Base-by-base conservation (phyloP, 2,113 vertebrate species). In the Mirounga angustirostris region DNA sequence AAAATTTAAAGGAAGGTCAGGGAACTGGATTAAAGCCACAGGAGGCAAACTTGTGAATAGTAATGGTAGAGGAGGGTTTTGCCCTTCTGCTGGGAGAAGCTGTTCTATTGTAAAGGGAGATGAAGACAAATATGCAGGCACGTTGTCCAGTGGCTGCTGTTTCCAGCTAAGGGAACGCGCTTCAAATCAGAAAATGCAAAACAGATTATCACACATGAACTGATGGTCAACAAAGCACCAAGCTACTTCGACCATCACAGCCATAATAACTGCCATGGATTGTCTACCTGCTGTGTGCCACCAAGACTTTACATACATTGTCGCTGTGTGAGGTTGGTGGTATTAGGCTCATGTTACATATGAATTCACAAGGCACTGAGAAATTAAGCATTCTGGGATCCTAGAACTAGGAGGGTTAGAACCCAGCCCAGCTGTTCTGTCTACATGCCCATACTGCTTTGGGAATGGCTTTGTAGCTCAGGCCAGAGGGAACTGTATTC, bases 101-200 rank as follows among this genome's bases (percentile, higher is more conserved):
- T 7, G 0, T 33, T 63, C 28, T 63, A 6, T 91, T 21, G 3
- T 56, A 71, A 69, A 92, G 24, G 54, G 61, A 85, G 59, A 61
- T 54, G 63, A 92, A 84, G 46, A 40, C 40, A 56, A 59, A 52
- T n/a, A 69, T 65, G 13, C 43, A 92, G 19, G 9, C 50, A 52
- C 67, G 13, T 73, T 79, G 59, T 94, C 50, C 36, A 69, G 24
- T 58, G 69, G 74, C 67, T 22, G 56, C 54, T n/a, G 33, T 56
- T 33, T 95, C 58, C 52, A 90, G 33, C 26, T 74, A 78, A 73
- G 58, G 91, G 36, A 61, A 76, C 79, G 2, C 19, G 13, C 67
- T 95, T 89, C 56, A 96, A 2, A 22, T 59, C 54, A n/a, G 85
- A 95, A 89, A 96, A 94, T 93, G n/a, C 52, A 88, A 63, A 95